A percentile compares a stretch with the other conserved stretches of the same genome.
These are phyloP conservation scores for Remorina albescens DNA, from an alignment of 2,797 vertebrate genomes.

Conservation along the genomic window DNA sequence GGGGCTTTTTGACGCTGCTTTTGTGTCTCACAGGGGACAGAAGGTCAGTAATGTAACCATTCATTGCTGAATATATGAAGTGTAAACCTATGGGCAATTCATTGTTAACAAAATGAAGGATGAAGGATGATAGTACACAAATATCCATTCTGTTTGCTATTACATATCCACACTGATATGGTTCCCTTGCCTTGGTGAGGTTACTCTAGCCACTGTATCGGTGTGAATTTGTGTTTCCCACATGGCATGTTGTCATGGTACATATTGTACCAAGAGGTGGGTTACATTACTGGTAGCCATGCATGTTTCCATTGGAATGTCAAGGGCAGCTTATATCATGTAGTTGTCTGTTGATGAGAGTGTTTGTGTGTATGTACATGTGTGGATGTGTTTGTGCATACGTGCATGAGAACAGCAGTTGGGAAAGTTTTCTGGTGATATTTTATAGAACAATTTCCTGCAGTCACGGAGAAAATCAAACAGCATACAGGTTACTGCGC, in stretches of 20 bases:
- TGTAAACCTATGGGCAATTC: slow-evolving; percentile 64
- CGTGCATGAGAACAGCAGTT: slow-evolving; percentile 52
- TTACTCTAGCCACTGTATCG: slow-evolving; percentile 58
- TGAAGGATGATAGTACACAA: slow-evolving; percentile 82
- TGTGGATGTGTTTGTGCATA: slow-evolving; percentile 46
- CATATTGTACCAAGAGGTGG: slow-evolving; percentile 64
- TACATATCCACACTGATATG: slow-evolving; percentile 50
- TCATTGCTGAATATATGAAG: slow-evolving; percentile 79
- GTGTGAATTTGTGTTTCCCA: slow-evolving; percentile 51
- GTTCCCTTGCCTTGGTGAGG: slow-evolving; percentile 54
- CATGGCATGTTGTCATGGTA: slow-evolving; percentile 55
- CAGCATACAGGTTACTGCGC: slow-evolving; percentile 78
- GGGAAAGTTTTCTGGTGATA: slow-evolving; percentile 60
- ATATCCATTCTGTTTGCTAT: slow-evolving; percentile 58
- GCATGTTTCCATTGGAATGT: slow-evolving; percentile 72
- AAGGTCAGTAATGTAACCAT: slow-evolving; percentile 81
- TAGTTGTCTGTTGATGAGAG: slow-evolving; percentile 50
- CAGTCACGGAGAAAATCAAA: slow-evolving; percentile 56
- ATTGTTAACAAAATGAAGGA: slow-evolving; percentile 81
- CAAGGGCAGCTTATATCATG: slow-evolving; percentile 74
- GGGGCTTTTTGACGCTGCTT: slow-evolving; percentile 71
- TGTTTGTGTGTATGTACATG: slow-evolving; percentile 47
- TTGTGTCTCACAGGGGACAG: slow-evolving; percentile 75
- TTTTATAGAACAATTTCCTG: slow-evolving; percentile 47
- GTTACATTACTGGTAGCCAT: slow-evolving; percentile 72